phyloP scores from a whole-genome alignment of 1,140 invertebrate species.

The Ostrea denselamellosa region DNA sequence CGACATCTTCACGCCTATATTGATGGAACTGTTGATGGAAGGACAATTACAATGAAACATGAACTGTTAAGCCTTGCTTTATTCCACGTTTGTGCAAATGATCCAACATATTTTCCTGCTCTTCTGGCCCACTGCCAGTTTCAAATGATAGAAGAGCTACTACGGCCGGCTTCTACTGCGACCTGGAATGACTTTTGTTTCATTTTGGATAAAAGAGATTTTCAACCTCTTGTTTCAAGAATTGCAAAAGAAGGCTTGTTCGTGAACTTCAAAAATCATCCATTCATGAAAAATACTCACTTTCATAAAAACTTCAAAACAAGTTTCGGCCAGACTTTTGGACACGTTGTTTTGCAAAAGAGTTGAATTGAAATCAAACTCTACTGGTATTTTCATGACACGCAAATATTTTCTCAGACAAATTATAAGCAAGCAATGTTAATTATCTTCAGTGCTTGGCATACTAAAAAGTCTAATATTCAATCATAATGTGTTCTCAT shows the following conservation, averaged over 20 bases:
- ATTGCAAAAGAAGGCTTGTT: neutral
- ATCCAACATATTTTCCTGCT: neutral
- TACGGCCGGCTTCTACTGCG: neutral
- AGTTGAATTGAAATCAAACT: neutral
- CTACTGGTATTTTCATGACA: no score
- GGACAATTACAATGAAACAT: conserved; percentile 6
- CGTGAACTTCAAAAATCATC: neutral
- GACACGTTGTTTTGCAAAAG: neutral
- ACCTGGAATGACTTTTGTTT: neutral
- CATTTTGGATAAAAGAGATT: neutral
- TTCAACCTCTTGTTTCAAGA: neutral
- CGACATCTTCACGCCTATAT: neutral
- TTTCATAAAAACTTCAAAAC: neutral
- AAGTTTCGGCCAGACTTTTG: neutral
- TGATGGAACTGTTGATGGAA: neutral
- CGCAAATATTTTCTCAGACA: no score
- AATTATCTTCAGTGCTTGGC: no score
- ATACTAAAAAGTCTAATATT: no score
- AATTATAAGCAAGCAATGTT: no score
- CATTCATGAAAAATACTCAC: neutral
- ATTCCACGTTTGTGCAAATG: neutral
- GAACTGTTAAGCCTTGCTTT: neutral
- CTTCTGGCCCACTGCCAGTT: neutral
- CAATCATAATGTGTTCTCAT: no score
- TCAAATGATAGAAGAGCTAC: neutral